Base-by-base conservation (phyloP, 2,113 vertebrate species). In the Dissostichus mawsoni region DNA sequence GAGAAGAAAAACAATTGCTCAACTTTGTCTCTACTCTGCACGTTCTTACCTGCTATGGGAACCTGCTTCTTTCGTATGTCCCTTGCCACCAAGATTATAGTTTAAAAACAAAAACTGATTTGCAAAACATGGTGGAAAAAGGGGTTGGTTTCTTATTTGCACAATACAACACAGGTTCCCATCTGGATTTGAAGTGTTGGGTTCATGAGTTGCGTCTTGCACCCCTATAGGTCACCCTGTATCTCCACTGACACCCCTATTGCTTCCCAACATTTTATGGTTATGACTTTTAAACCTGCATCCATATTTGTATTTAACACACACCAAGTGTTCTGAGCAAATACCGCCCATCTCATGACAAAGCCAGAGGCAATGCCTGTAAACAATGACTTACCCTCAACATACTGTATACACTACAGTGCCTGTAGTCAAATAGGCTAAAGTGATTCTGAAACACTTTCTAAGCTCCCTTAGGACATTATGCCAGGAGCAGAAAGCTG, bases 391-490 rank as follows among this genome's bases (percentile, higher is more conserved):
- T 61, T 69, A 36, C 45, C 66, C 20, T 44, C 52, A 25, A 76
- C 45, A 63, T 65, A 29, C 25, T 29, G 25, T 29, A 53, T 11
- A 55, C 45, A 65, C 48, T 7, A 58, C 33, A 64, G 8, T 2
- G 29, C 67, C 44, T 67, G 52, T 12, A 69, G 63, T 76, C 47
- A 73, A 68, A 66, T 29, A n/a, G 51, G 16, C 53, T 76, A 17
- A 58, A 61, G 55, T 67, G 48, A 70, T 36, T 45, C 29, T 18
- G n/a, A 52, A 81, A 63, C 87, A 82, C 72, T 81, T 65, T 74
- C 47, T 29, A 41, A 13, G 11, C 4, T 88, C 72, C 72, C 82
- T 63, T 17, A 63, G 77, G 73, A 84, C 55, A 48, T 53, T 13
- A 20, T 4, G 18, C 55, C 20, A 69, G 55, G 8, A 81, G 79